Evolutionary conservation across 1,140 invertebrate genomes (phyloP), one percentile per base, ranked within the genome.

Genomic region (Lepidurus arcticus): DNA sequence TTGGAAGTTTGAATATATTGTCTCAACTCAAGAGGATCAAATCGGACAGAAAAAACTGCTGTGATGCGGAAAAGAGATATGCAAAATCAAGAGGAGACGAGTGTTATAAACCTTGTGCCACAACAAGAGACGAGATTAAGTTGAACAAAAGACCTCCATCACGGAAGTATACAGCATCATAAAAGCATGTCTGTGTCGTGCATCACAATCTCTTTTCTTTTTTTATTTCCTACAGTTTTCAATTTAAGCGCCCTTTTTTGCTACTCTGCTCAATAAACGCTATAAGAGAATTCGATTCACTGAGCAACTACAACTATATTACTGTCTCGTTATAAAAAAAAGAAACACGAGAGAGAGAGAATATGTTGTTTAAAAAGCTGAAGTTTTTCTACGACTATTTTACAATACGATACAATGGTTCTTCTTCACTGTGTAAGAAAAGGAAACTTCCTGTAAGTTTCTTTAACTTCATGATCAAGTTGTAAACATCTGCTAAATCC

Each of bases 101-200:
- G n/a, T 7, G 13, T 65, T 65, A 16, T 65, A 65, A 65, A 65
- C 16, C 21, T 65, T 13, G 0, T 65, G 53, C 53, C 53, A 21
- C 53, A 65, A 65, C 21, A 21, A 65, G 53, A 16, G 13, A 65
- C 53, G 53, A 65, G 8, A 65, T 65, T 65, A 7, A n/a, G 21
- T 16, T 13, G 53, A 65, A 65, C 21, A 65, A 16, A 21, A 65
- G 21, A 65, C 53, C 13, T 13, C 6, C n/a, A n/a, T 65, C 53
- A 65, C 53, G 21, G 53, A 65, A 65, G 53, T 65, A 65, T 65
- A 65, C 53, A 65, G 53, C 53, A 65, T 65, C 53, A 65, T 65
- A 65, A 65, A 65, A 65, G 34, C 53, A 65, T 47, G 45, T 65
- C 53, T 65, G 53, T 16, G 53, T 65, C 53, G 53, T 65, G 53